phyloP scores from a whole-genome alignment of 2,888 invertebrate species.

The Caenorhabditis sp. region DNA sequence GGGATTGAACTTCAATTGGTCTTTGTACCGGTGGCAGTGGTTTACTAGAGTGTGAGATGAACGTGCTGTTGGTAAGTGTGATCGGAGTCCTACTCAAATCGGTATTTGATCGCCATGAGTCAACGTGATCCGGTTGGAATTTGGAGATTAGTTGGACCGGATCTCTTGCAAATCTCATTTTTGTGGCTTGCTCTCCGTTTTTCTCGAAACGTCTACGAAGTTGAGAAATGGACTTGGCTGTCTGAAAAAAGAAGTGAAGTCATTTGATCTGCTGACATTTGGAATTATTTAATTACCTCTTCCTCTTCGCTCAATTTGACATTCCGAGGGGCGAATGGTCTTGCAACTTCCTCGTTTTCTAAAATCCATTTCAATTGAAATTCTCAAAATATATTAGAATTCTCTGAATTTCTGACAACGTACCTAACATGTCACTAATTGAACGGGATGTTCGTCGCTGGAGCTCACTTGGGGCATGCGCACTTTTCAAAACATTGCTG shows the following conservation, averaged over 20 bases:
- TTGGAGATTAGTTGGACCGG: conserved; percentile 56
- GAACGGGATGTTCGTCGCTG: conserved; percentile 57
- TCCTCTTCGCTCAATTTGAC: conserved; percentile 19
- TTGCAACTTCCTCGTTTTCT: conserved; percentile 50
- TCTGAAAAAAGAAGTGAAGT: conserved; percentile 39
- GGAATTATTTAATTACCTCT: conserved; percentile 33
- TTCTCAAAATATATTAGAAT: too few species aligned
- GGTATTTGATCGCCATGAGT: conserved; percentile 39
- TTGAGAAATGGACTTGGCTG: conserved; percentile 50
- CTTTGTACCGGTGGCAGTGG: conserved; percentile 38
- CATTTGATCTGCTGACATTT: neutral
- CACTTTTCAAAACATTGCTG: conserved; percentile 29
- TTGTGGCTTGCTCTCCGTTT: conserved; percentile 51
- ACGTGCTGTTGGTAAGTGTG: conserved; percentile 20
- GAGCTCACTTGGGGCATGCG: conserved; percentile 18
- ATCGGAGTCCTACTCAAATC: conserved; percentile 40
- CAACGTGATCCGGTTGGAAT: conserved; percentile 54
- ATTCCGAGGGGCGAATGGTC: conserved; percentile 25
- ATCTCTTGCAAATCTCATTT: conserved; percentile 67
- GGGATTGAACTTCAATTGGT: conserved; percentile 45
- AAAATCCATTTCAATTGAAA: conserved; percentile 22
- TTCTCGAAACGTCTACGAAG: conserved; percentile 63
- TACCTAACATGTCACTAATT: conserved; percentile 61
- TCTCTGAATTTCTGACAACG: neutral
- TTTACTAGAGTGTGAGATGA: conserved; percentile 30